Evolutionary conservation across 2,113 vertebrate species (phyloP).

Genomic region (Todiramphus saurophagus): DNA sequence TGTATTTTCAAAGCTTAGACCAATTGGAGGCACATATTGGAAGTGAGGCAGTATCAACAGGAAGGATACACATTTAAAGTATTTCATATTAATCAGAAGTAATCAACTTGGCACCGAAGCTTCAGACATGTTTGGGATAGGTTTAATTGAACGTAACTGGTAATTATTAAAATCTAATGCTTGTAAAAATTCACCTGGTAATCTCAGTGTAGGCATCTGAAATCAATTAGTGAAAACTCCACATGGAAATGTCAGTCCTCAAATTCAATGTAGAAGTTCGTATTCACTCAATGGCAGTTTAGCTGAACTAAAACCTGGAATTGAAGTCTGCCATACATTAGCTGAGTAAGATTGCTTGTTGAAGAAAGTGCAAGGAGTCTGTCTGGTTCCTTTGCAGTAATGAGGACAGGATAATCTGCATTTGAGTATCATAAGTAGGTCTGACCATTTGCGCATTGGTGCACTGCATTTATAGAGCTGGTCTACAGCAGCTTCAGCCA

Average conservation of each 20-base stretch:
- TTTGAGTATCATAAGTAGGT: background rate
- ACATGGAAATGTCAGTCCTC: background rate
- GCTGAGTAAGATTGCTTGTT: background rate
- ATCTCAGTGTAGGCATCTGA: background rate
- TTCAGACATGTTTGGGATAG: background rate
- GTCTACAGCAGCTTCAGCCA: background rate
- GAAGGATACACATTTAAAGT: background rate
- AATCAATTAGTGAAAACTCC: background rate
- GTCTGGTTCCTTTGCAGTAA: background rate
- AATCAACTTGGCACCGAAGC: background rate
- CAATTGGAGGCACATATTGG: background rate
- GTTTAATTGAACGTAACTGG: background rate
- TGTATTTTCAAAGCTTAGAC: background rate
- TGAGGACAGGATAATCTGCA: background rate
- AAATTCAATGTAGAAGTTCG: background rate
- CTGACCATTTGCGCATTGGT: background rate
- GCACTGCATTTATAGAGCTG: fast-evolving
- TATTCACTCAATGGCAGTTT: background rate
- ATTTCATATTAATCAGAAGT: background rate
- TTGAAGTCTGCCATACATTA: background rate
- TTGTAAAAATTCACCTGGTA: background rate
- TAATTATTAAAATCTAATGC: background rate
- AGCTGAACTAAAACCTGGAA: background rate
- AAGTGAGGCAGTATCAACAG: background rate
- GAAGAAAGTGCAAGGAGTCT: background rate